Base-by-base conservation (phyloP, 2,797 vertebrate species). In the Microctenopoma lineatum region DNA sequence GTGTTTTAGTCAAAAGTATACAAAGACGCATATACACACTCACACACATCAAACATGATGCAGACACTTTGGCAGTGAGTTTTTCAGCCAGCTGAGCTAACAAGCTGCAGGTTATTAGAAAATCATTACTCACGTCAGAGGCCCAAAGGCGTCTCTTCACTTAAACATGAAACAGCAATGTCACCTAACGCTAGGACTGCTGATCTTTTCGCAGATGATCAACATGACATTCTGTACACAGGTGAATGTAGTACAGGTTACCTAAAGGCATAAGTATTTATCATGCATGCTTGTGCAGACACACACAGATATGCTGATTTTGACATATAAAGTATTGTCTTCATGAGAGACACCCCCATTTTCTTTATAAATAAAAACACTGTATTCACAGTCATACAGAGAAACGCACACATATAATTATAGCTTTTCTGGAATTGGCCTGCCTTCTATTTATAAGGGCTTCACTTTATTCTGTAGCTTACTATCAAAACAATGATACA, bases 61-160 rank as follows among this genome's bases (percentile, higher is more conserved):
- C 55, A 72, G 58, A 77, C 70, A 73, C 50, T 60, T 69, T 77
- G 71, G 70, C 80, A 75, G 78, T 61, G 21, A 45, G 54, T 75
- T 76, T 84, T 76, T 53, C 71, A 79, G 80, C 73, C 63, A 80
- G 68, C 81, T 86, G 81, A 88, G 79, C 81, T 86, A 88, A 81
- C 74, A 85, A 83, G 80, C 81, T 86, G 80, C 71, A 73, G 65
- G 85, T 86, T 89, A 81, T 90, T 85, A 84, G 84, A 79, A 82
- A 81, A 85, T 79, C 73, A 83, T 81, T 81, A 79, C 48, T 73
- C 74, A 67, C 62, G 74, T 79, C 65, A 72, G 42, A 80, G 66
- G 56, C 74, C 70, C 38, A 47, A 67, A 75, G 77, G 57, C n/a
- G 1, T 66, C 65, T 75, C 79, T 73, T 76, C 57, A 47, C 68